These are phyloP conservation scores for Heliconius congener DNA, from an alignment of 1,140 invertebrate genomes.

Conservation along the genomic window DNA sequence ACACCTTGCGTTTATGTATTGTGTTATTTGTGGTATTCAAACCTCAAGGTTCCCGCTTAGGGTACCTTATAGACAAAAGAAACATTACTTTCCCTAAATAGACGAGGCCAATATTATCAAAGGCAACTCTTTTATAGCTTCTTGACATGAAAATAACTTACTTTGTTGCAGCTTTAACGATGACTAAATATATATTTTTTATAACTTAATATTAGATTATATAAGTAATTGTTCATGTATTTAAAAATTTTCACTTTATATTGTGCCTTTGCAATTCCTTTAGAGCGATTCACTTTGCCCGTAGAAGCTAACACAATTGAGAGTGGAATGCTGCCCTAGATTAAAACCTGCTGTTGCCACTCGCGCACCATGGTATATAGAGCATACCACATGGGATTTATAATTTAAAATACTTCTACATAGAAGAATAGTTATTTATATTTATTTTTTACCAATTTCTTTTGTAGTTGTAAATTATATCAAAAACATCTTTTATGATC, in stretches of 20 bases:
- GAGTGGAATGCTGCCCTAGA: conserved; percentile 6
- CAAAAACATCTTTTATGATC: too few species aligned
- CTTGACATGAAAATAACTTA: conserved; percentile 21
- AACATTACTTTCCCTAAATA: conserved; percentile 12
- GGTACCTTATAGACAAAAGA: conserved; percentile 11
- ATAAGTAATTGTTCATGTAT: too few species aligned
- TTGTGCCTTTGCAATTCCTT: not conserved
- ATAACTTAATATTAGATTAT: too few species aligned
- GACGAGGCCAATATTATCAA: conserved; percentile 19
- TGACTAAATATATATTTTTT: too few species aligned
- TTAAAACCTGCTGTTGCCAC: not conserved
- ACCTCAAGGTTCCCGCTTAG: not conserved
- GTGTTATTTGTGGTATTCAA: conserved; percentile 5
- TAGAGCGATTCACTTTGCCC: not conserved
- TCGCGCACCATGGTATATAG: conserved; percentile 5
- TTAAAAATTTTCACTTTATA: too few species aligned
- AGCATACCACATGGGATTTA: not conserved
- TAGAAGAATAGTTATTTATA: not conserved
- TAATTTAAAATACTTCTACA: not conserved
- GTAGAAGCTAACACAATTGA: conserved; percentile 4
- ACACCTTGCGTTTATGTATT: conserved; percentile 3
- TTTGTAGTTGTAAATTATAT: too few species aligned
- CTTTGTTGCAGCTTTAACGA: not conserved
- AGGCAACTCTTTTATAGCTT: conserved; percentile 10
- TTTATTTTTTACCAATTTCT: not conserved